Evolutionary conservation across 2,113 vertebrate species (phyloP), one percentile per base, ranked within the genome.

Genomic region (Lutjanus erythropterus): DNA sequence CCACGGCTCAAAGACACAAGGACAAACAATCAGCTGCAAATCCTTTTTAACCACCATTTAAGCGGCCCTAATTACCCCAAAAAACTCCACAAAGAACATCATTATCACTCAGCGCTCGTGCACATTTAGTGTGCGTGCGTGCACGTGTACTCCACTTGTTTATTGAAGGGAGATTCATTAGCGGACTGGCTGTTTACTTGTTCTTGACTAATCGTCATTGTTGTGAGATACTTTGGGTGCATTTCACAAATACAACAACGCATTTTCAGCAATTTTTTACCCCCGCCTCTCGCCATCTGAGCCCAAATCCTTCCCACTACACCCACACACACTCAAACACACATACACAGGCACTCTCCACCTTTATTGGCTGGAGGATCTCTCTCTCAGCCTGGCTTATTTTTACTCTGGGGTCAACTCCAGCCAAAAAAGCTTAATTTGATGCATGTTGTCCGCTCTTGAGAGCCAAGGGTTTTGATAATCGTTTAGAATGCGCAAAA

Each of bases 11-110:
- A 88, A 87, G 69, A 88, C 85, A 78, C 82, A 78, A 87, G 91
- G 88, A 92, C 92, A 89, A 90, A 91, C 85, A 92, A 90, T 91
- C 84, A 79, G 81, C 84, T 73, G 72, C 80, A 91, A 91, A 92
- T 91, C 87, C 90, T 79, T 89, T 92, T 86, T 68, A 89, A 76
- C 83, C 76, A 77, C 55, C 80, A 49, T 91, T 89, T 92, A 91
- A 83, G 85, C 86, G 33, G 81, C 69, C 41, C 75, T 89, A 93
- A 93, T 93, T 91, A 88, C 81, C 79, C 84, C 78, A 10, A 79
- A 88, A 91, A 91, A 75, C 78, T 69, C 65, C 79, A 87, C 89
- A 91, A 93, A 92, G 85, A 85, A 91, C 88, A 78, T 91, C 86
- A 90, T 92, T 92, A 92, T 89, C 83, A 80, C 69, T 27, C 46